Conservation (phyloP, 2,113 vertebrate species). For the Caretta caretta region DNA sequence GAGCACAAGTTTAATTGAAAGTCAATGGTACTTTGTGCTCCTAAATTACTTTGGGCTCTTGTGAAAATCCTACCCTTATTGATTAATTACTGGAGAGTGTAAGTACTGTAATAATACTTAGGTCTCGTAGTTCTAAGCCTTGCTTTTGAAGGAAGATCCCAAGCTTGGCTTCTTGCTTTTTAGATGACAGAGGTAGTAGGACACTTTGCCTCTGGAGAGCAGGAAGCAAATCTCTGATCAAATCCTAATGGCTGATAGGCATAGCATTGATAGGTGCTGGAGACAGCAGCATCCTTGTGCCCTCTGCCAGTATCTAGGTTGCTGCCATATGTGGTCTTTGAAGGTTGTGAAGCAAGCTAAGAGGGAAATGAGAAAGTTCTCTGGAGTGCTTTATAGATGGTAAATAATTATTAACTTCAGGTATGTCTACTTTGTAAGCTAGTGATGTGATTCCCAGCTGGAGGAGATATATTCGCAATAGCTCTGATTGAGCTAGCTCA, state of each 20-base stretch:
- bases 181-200: background rate
- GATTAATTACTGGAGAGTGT: background rate
- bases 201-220: background rate
- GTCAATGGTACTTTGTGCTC: background rate
- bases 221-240: background rate
- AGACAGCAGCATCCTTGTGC: background rate
- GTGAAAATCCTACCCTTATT: background rate
- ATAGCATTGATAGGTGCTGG: background rate
- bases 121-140: background rate
- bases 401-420: background rate
- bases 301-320: background rate
- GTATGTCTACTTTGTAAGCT: background rate
- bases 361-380: background rate
- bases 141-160: background rate
- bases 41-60: background rate
- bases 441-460: background rate
- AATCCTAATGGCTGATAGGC: background rate
- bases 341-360: background rate
- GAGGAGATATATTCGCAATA: background rate
- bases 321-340: background rate
- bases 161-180: background rate
- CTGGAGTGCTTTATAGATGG: background rate
- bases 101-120: background rate
- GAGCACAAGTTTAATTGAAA: background rate
- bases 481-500: background rate